Evolutionary conservation across 2,888 invertebrate genomes (phyloP).

Genomic region (Phengaris alcon): DNA sequence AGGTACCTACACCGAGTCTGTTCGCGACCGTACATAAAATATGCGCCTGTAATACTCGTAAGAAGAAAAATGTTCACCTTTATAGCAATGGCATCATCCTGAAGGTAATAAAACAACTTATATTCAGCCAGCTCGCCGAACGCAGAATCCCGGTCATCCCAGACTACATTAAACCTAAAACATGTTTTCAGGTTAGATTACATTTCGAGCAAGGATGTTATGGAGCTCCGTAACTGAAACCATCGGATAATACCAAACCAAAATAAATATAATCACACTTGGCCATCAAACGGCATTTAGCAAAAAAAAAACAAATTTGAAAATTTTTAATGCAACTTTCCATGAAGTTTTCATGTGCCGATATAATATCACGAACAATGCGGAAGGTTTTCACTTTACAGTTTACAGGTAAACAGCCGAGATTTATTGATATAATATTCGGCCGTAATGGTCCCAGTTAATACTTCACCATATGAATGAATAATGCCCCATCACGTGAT

Average conservation of each 20-base stretch:
- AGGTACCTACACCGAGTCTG: too few relatives aligned
- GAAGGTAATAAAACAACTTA: slow-evolving; percentile 87
- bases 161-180: slow-evolving; percentile 82
- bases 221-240: too few relatives aligned
- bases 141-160: slow-evolving; percentile 82
- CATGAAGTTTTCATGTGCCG: background rate
- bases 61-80: slow-evolving; percentile 57
- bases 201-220: too few relatives aligned
- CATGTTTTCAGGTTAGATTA: slow-evolving; percentile 22
- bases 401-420: slow-evolving; percentile 11
- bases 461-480: slow-evolving; percentile 21
- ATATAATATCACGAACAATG: slow-evolving; percentile 6
- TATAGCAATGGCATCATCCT: slow-evolving; percentile 89
- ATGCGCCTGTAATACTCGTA: slow-evolving; percentile 43
- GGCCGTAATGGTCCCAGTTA: slow-evolving; percentile 14
- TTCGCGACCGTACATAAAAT: background rate
- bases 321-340: background rate
- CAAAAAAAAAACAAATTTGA: too few relatives aligned
- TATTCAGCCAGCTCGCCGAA: slow-evolving; percentile 81
- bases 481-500: slow-evolving; percentile 6
- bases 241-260: too few relatives aligned
- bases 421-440: slow-evolving; percentile 28
- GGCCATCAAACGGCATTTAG: too few relatives aligned
- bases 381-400: slow-evolving; percentile 12
- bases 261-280: too few relatives aligned